These are phyloP conservation scores for Gymnoscopelus microlampas DNA, from an alignment of 2,797 vertebrate species.

Conservation along the genomic window DNA sequence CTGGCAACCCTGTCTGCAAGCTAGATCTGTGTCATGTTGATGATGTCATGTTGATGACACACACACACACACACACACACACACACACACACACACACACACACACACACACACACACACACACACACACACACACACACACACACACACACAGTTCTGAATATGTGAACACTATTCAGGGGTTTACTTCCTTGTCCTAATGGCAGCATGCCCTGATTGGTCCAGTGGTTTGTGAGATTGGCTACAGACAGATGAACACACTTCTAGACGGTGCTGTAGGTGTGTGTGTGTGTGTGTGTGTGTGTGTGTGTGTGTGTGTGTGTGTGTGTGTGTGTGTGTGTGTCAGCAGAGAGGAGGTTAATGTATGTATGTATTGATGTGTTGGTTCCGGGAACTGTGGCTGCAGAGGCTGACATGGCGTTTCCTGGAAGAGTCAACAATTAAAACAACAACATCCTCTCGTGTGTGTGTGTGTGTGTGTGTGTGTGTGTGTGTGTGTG, in stretches of 20 bases:
- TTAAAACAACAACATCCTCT: slow-evolving; percentile 6
- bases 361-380: slow-evolving; percentile 2
- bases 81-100: slow-evolving; percentile 8
- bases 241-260: too few relatives aligned
- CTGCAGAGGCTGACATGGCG: slow-evolving; percentile 41
- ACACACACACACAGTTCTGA: background rate
- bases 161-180: background rate
- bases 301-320: background rate
- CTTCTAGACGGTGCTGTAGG: background rate
- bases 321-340: slow-evolving; percentile 1
- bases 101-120: slow-evolving; percentile 6
- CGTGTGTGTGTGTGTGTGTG: slow-evolving; percentile 1
- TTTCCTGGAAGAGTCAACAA: slow-evolving; percentile 56
- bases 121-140: slow-evolving; percentile 4
- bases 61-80: background rate
- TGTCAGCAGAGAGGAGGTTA: background rate
- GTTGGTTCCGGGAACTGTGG: slow-evolving; percentile 48
- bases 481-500: slow-evolving; percentile 5
- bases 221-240: too few relatives aligned
- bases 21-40: too few relatives aligned
- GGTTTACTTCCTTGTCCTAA: too few relatives aligned
- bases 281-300: background rate
- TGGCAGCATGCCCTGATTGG: too few relatives aligned
- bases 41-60: too few relatives aligned
- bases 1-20: too few relatives aligned